These are phyloP conservation scores for Ophion ellenae DNA, from an alignment of 2,888 invertebrate species.

Conservation along the genomic window DNA sequence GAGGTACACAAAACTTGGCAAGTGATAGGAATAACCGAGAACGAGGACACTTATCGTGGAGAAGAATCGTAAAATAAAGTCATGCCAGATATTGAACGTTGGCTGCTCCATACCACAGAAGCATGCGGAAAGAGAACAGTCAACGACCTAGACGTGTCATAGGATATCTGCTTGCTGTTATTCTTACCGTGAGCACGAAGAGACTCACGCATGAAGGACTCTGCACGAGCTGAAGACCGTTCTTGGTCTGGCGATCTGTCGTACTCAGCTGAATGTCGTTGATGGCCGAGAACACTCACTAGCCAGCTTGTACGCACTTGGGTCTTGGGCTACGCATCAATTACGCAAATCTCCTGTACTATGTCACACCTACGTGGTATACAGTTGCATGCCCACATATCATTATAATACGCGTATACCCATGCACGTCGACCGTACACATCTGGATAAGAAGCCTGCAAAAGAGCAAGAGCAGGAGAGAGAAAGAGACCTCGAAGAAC, in stretches of 20 bases:
- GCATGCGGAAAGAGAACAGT: constrained; percentile 25
- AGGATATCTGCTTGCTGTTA: neutral
- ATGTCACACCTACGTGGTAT: constrained; percentile 37
- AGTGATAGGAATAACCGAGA: neutral
- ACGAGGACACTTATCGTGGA: neutral
- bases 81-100: constrained; percentile 10
- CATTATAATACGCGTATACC: constrained; percentile 47
- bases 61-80: constrained; percentile 19
- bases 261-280: constrained; percentile 28
- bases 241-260: neutral
- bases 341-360: constrained; percentile 30
- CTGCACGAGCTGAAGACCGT: neutral
- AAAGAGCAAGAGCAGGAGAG: constrained; percentile 31
- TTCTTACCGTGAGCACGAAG: neutral
- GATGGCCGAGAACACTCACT: constrained; percentile 33
- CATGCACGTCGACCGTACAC: constrained; percentile 46
- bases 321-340: constrained; percentile 39
- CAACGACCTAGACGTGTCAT: constrained; percentile 58
- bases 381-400: constrained; percentile 50
- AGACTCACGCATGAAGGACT: neutral
- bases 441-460: constrained; percentile 56
- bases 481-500: constrained; percentile 69
- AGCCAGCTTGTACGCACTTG: constrained; percentile 28
- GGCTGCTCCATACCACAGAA: neutral
- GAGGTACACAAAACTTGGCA: neutral